Percentiles rank a stretch among this genome's conserved stretches.
phyloP scores from a whole-genome alignment of 2,888 invertebrate genomes.

The Calameuta filiformis region DNA sequence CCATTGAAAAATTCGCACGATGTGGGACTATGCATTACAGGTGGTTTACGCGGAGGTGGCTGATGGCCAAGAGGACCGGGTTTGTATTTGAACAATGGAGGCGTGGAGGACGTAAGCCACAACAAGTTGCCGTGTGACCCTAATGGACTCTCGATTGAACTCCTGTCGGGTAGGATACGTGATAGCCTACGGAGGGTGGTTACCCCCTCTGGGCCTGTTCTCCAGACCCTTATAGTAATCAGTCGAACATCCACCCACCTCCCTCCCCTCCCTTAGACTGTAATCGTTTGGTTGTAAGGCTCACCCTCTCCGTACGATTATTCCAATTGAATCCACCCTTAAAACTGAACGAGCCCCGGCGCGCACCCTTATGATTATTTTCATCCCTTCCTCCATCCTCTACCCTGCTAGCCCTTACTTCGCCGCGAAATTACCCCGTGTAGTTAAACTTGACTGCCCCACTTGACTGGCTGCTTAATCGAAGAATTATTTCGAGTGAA shows the following conservation, averaged over 20 bases:
- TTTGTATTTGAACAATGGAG: conserved; percentile 36
- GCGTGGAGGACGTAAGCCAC: conserved; percentile 35
- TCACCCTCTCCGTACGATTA: neutral
- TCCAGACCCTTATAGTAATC: neutral
- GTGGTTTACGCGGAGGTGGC: neutral
- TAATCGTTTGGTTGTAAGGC: neutral
- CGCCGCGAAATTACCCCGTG: neutral
- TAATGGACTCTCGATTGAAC: conserved; percentile 55
- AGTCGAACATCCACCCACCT: neutral
- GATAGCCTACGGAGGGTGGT: conserved; percentile 2
- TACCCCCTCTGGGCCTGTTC: neutral
- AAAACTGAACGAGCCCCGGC: neutral
- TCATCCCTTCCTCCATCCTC: neutral
- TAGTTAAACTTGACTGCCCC: neutral
- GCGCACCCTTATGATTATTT: neutral
- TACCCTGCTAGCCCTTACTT: neutral
- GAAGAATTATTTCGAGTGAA: neutral
- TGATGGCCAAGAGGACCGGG: neutral
- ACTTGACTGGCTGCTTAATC: neutral
- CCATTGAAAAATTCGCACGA: neutral
- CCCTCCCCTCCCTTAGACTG: neutral
- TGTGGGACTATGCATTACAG: neutral
- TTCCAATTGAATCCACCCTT: neutral
- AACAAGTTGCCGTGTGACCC: conserved; percentile 48
- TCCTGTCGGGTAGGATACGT: conserved; percentile 25